A percentile compares a stretch with the other conserved stretches of the same genome.
Conservation (phyloP, 2,888 invertebrate genomes). For the Hyposoter dolosus region DNA sequence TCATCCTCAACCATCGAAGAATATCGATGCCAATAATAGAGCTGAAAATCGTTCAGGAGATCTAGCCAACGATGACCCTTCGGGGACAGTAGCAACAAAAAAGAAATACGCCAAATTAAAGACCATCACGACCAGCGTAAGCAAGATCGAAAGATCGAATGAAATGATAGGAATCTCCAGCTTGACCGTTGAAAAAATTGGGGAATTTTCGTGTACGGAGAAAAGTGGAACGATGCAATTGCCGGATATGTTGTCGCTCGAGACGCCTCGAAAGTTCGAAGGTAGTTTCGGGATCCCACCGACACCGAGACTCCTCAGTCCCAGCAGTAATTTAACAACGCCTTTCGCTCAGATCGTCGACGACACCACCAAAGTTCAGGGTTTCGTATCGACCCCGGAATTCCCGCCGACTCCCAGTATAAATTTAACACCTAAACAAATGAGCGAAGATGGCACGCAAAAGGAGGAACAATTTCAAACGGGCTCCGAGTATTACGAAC, state of each 20-base stretch:
- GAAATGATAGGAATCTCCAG: slow-evolving; percentile 27
- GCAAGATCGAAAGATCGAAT: slow-evolving; percentile 58
- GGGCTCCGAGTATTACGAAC: slow-evolving; percentile 79
- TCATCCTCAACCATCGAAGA: slow-evolving; percentile 10
- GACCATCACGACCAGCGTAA: slow-evolving; percentile 77
- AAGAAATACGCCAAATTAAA: slow-evolving; percentile 80
- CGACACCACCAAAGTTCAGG: slow-evolving; percentile 76
- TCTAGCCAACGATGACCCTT: not conserved
- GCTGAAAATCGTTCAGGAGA: not conserved
- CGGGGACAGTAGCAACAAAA: slow-evolving; percentile 71
- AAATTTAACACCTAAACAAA: slow-evolving; percentile 78
- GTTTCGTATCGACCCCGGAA: slow-evolving; percentile 80
- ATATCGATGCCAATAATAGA: slow-evolving; percentile 8
- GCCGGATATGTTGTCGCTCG: slow-evolving; percentile 75
- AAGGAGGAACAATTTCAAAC: slow-evolving; percentile 73
- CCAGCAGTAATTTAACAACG: slow-evolving; percentile 75
- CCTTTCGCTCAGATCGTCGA: slow-evolving; percentile 74
- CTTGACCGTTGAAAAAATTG: slow-evolving; percentile 67
- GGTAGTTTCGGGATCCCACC: slow-evolving; percentile 77
- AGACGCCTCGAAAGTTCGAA: slow-evolving; percentile 80
- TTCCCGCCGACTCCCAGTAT: slow-evolving; percentile 82
- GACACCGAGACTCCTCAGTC: slow-evolving; percentile 80
- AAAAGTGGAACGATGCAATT: slow-evolving; percentile 47
- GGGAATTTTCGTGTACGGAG: slow-evolving; percentile 64
- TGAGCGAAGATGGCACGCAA: slow-evolving; percentile 68